A percentile compares a stretch with the other conserved stretches of the same genome.
Evolutionary conservation across 2,888 invertebrate species (phyloP).

Genomic region (Chrysomela aeneicollis): DNA sequence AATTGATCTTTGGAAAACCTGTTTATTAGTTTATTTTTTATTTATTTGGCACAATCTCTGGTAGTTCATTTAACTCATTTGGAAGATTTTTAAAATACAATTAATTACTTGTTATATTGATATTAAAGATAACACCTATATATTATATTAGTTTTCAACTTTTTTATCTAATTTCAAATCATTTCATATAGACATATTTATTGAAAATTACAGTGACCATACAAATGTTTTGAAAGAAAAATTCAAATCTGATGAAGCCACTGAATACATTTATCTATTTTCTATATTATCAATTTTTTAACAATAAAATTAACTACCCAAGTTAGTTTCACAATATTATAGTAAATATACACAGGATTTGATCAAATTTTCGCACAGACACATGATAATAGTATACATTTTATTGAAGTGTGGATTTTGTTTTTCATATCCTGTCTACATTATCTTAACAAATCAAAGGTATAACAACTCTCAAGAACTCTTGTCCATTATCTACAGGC

Average conservation of each 20-base stretch:
- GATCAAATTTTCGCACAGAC: too few species aligned
- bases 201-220: slow-evolving; percentile 38
- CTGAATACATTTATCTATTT: slow-evolving; percentile 14
- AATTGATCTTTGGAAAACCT: too few species aligned
- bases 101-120: slow-evolving; percentile 27
- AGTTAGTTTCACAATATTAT: not conserved
- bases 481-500: slow-evolving; percentile 8
- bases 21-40: too few species aligned
- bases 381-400: too few species aligned
- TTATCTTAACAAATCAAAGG: slow-evolving; percentile 24
- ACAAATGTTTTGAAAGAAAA: slow-evolving; percentile 33
- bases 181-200: slow-evolving; percentile 20
- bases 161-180: slow-evolving; percentile 25
- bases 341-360: not conserved
- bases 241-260: slow-evolving; percentile 35
- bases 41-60: too few species aligned
- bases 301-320: not conserved
- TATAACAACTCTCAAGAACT: slow-evolving; percentile 1
- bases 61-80: too few species aligned
- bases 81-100: not conserved
- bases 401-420: too few species aligned
- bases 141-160: slow-evolving; percentile 19
- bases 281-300: not conserved
- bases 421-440: slow-evolving; percentile 15
- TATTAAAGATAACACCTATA: slow-evolving; percentile 27